Conservation (phyloP, 2,888 invertebrate genomes). For the Eurytoma californica region DNA sequence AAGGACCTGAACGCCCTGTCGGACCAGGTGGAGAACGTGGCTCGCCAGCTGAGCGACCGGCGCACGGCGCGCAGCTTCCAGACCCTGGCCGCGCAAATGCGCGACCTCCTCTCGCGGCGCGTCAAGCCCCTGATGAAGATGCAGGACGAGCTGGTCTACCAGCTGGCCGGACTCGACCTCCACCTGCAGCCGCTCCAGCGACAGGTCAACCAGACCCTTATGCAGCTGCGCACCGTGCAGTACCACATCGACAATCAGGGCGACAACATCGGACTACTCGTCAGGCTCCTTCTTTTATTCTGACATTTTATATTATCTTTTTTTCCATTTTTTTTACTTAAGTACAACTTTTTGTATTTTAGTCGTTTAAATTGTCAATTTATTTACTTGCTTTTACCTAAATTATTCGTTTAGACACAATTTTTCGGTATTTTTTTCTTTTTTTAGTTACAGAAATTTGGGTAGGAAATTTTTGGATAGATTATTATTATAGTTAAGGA, state of each 20-base stretch:
- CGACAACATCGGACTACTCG: slow-evolving; percentile 82
- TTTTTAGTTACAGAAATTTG: not conserved
- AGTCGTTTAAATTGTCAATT: not conserved
- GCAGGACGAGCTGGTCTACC: slow-evolving; percentile 84
- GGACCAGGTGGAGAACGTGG: slow-evolving; percentile 81
- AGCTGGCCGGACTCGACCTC: slow-evolving; percentile 85
- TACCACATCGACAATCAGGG: slow-evolving; percentile 85
- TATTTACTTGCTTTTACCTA: not conserved
- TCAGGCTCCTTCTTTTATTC: slow-evolving; percentile 69
- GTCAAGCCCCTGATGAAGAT: slow-evolving; percentile 83
- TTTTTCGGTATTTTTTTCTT: slow-evolving; percentile 30
- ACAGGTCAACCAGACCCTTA: slow-evolving; percentile 84
- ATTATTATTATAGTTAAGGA: no score
- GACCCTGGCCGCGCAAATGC: slow-evolving; percentile 81
- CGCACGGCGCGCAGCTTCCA: slow-evolving; percentile 85
- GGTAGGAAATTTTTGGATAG: no score
- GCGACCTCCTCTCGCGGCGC: slow-evolving; percentile 80
- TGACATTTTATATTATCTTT: slow-evolving; percentile 24
- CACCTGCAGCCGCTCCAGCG: slow-evolving; percentile 83
- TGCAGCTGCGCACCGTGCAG: slow-evolving; percentile 86
- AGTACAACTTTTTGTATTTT: not conserved
- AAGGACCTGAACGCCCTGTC: slow-evolving; percentile 81
- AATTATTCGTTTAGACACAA: not conserved
- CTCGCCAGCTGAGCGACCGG: slow-evolving; percentile 82
- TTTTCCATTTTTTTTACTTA: slow-evolving; percentile 14